These are phyloP conservation scores for Plemyria rubiginata DNA, from an alignment of 2,888 invertebrate genomes.

Conservation along the genomic window DNA sequence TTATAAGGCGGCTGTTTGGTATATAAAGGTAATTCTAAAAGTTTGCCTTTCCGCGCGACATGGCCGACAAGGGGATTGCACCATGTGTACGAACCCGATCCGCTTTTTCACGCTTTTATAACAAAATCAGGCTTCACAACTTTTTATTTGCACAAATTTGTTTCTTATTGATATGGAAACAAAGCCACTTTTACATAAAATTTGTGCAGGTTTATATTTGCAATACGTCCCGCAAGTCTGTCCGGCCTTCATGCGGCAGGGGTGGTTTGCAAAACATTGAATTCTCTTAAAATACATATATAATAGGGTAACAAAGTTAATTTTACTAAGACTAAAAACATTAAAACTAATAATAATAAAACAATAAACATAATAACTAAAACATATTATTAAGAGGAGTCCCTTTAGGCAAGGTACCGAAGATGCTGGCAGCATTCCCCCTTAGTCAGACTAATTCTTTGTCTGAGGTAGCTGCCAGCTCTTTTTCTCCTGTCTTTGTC, in stretches of 20 bases:
- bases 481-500: too few relatives aligned
- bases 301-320: too few relatives aligned
- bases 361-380: too few relatives aligned
- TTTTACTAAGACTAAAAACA: too few relatives aligned
- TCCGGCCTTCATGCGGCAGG: constrained; percentile 37
- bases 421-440: too few relatives aligned
- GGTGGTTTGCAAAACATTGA: constrained; percentile 48
- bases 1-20: background rate
- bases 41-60: constrained; percentile 57
- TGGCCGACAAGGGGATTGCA: constrained; percentile 55
- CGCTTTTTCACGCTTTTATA: constrained; percentile 60
- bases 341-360: too few relatives aligned
- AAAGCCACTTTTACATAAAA: constrained; percentile 18
- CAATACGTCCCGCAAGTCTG: constrained; percentile 44
- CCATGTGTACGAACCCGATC: constrained; percentile 51
- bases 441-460: too few relatives aligned
- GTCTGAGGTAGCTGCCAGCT: too few relatives aligned
- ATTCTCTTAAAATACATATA: constrained; percentile 53
- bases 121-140: constrained; percentile 55
- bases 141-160: constrained; percentile 24
- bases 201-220: constrained; percentile 1
- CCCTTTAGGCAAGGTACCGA: too few relatives aligned
- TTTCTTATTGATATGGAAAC: constrained; percentile 7
- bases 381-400: too few relatives aligned
- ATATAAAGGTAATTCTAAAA: constrained; percentile 26